Conservation (phyloP, 2,888 invertebrate species). For the Drosophila peninsularis region DNA sequence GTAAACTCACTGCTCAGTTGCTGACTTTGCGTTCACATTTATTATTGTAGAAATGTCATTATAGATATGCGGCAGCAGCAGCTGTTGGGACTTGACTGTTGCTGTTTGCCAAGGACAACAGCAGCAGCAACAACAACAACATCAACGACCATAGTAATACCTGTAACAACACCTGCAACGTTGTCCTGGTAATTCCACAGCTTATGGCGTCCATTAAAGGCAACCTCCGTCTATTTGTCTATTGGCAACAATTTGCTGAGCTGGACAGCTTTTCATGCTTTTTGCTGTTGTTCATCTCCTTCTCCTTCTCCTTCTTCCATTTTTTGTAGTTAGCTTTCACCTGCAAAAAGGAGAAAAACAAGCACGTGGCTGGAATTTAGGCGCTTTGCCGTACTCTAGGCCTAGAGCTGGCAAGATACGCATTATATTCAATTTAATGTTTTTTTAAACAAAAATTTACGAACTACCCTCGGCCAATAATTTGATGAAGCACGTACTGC, state of each 20-base stretch:
- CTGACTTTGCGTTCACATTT: slow-evolving; percentile 9
- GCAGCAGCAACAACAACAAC: neutral
- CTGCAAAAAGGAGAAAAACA: neutral
- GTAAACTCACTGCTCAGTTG: neutral
- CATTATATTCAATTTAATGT: neutral
- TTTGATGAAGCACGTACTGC: neutral
- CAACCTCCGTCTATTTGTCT: slow-evolving; percentile 23
- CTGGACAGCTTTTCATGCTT: slow-evolving; percentile 4
- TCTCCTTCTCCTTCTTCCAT: neutral
- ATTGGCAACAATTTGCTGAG: slow-evolving; percentile 16
- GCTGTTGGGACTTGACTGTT: slow-evolving; percentile 11
- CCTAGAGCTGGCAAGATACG: neutral
- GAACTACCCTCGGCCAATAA: neutral
- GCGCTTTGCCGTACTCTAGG: neutral
- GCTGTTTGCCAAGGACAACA: neutral
- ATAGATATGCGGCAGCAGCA: slow-evolving; percentile 2
- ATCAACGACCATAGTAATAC: neutral
- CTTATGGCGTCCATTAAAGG: slow-evolving; percentile 27
- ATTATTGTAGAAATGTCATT: slow-evolving; percentile 1
- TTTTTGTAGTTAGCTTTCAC: neutral
- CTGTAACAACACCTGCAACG: slow-evolving; percentile 7
- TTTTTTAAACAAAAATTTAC: neutral
- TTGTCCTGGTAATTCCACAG: slow-evolving; percentile 15
- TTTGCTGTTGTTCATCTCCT: neutral
- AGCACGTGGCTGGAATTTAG: slow-evolving; percentile 2